These are phyloP conservation scores for Albula goreensis DNA, from an alignment of 2,113 vertebrate genomes.

Conservation along the genomic window DNA sequence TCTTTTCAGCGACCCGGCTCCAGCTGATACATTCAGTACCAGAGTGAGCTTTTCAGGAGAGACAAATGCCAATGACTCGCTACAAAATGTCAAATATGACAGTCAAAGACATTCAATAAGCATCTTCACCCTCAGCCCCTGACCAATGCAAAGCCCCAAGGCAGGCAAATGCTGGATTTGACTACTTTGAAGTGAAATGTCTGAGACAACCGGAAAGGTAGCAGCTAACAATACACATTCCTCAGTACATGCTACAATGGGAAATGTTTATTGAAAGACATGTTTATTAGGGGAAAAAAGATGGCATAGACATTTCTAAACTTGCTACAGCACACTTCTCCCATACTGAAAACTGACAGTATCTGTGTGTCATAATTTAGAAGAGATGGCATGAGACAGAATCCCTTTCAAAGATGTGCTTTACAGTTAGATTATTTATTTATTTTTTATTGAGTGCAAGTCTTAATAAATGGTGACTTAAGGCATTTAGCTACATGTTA, in stretches of 20 bases:
- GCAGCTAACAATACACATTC: conserved; percentile 7
- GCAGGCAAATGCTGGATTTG: conserved; percentile 37
- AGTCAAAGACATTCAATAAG: conserved; percentile 54
- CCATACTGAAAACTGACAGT: not conserved
- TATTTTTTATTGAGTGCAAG: too few species aligned
- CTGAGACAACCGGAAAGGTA: conserved; percentile 20
- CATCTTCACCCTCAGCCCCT: conserved; percentile 33
- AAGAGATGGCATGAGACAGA: not conserved
- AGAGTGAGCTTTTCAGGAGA: conserved; percentile 42
- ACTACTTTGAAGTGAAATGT: conserved; percentile 36
- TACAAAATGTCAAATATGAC: conserved; percentile 68
- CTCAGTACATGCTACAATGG: not conserved
- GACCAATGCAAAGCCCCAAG: conserved; percentile 43
- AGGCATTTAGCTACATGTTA: too few species aligned
- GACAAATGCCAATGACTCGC: conserved; percentile 67
- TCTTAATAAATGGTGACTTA: not conserved
- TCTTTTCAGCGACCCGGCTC: conserved; percentile 40
- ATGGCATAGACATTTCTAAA: not conserved
- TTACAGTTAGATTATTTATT: too few species aligned
- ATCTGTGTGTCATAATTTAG: not conserved
- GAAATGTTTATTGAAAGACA: not conserved
- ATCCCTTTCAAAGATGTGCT: not conserved
- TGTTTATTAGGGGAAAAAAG: not conserved
- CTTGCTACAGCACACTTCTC: not conserved
- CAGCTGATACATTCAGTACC: conserved; percentile 61